phyloP scores from a whole-genome alignment of 2,797 vertebrate genomes.

The Anabacerthia variegaticeps region DNA sequence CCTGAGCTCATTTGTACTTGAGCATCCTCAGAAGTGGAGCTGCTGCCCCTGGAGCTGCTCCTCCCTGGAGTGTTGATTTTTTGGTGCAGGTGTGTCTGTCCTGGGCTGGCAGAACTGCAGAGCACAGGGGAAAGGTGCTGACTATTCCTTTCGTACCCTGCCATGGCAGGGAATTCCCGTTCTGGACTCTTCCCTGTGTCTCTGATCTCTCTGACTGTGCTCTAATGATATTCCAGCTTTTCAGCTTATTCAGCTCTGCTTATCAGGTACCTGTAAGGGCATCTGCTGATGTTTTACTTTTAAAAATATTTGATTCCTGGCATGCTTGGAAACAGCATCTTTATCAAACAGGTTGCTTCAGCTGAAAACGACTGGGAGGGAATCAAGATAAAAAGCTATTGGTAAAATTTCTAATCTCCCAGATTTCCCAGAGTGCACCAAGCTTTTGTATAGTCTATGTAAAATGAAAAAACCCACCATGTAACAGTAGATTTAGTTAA shows the following conservation, averaged over 20 bases:
- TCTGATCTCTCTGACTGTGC: background rate
- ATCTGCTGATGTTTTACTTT: background rate
- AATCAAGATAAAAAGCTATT: background rate
- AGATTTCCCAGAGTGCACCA: background rate
- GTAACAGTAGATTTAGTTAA: slow-evolving; percentile 35
- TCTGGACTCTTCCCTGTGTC: background rate
- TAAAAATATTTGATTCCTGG: background rate
- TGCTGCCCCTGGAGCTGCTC: fast-evolving
- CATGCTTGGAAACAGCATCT: background rate
- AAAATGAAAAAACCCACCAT: background rate
- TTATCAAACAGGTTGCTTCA: background rate
- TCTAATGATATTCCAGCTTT: background rate
- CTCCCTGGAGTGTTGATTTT: background rate
- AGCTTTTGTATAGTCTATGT: background rate
- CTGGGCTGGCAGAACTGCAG: background rate
- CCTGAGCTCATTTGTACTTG: background rate
- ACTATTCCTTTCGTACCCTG: background rate
- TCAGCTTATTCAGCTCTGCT: background rate
- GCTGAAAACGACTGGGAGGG: background rate
- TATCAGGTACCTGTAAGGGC: background rate
- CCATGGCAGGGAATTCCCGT: background rate
- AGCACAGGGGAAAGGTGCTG: background rate
- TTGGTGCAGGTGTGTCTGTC: background rate
- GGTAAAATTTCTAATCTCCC: background rate
- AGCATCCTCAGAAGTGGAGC: background rate